These are phyloP conservation scores for Poeciliopsis paucimaculata DNA, from an alignment of 2,797 vertebrate genomes.

Conservation along the genomic window DNA sequence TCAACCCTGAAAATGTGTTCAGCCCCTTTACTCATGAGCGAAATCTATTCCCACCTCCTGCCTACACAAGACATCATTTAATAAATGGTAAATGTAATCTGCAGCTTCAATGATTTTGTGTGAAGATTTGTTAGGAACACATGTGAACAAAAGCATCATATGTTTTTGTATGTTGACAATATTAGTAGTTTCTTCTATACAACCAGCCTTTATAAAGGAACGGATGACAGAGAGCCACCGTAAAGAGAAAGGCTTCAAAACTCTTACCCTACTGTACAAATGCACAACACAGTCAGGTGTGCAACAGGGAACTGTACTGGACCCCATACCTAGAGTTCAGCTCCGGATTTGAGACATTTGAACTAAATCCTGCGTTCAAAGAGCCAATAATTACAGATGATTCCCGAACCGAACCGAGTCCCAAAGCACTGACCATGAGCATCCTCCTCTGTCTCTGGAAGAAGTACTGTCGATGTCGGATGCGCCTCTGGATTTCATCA, in stretches of 20 bases:
- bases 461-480: conserved; percentile 81
- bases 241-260: neutral
- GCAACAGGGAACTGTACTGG: neutral
- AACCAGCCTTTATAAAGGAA: neutral
- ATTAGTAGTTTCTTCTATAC: neutral
- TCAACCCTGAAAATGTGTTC: neutral
- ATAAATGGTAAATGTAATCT: neutral
- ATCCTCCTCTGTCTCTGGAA: conserved; percentile 83
- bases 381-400: neutral
- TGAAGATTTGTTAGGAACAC: neutral
- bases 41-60: neutral
- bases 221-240: neutral
- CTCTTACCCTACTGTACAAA: neutral
- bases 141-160: no score
- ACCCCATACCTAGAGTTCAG: neutral
- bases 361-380: neutral
- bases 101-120: neutral
- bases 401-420: neutral
- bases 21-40: neutral
- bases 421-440: conserved; percentile 72
- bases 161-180: neutral
- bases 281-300: neutral
- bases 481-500: conserved; percentile 74
- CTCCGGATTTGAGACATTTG: neutral
- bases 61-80: neutral